Percentiles rank a stretch among this genome's conserved stretches.
Conservation (phyloP, 2,113 vertebrate species). For the Himantopus leucocephalus region DNA sequence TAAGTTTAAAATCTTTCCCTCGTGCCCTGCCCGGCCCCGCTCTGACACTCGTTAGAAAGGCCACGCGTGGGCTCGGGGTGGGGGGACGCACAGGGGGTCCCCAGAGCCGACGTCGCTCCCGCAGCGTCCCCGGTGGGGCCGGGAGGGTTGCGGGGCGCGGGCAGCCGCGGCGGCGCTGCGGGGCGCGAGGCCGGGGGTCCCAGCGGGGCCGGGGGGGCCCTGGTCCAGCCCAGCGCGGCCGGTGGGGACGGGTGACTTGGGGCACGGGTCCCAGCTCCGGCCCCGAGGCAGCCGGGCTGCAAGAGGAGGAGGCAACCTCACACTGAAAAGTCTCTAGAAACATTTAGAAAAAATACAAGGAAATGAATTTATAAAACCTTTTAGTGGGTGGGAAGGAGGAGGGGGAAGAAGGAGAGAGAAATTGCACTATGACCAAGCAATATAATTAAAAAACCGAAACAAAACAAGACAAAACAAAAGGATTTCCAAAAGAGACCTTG, state of each 20-base stretch:
- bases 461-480: conserved; percentile 6
- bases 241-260: not conserved
- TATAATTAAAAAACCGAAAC: conserved; percentile 35
- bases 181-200: not conserved
- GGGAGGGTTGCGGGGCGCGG: not conserved
- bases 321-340: conserved; percentile 46
- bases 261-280: not conserved
- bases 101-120: not conserved
- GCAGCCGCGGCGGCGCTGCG: not conserved
- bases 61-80: not conserved
- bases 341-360: conserved; percentile 53
- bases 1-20: conserved; percentile 68
- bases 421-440: conserved; percentile 79
- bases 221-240: not conserved
- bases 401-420: conserved; percentile 57
- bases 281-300: not conserved
- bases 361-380: conserved; percentile 66
- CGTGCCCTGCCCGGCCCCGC: not conserved
- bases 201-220: not conserved
- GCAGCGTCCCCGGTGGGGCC: not conserved
- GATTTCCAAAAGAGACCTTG: conserved; percentile 72
- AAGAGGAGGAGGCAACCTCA: conserved; percentile 44
- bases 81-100: fast-evolving
- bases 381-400: conserved; percentile 37
- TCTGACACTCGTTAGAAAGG: not conserved